phyloP scores from a whole-genome alignment of 2,888 invertebrate genomes.

The Junonia oenone region DNA sequence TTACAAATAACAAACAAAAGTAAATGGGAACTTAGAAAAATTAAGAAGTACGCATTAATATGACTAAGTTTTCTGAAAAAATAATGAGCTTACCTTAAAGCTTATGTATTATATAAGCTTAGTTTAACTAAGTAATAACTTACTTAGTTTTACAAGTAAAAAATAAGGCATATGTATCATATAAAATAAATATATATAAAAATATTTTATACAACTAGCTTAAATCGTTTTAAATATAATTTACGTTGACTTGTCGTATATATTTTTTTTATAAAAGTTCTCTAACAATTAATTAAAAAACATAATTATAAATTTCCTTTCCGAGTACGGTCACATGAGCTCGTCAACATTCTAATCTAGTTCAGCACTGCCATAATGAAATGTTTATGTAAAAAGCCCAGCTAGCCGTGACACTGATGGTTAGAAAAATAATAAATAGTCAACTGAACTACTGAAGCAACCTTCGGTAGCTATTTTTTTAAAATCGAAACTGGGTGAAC shows the following conservation, averaged over 20 bases:
- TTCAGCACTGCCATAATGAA: slow-evolving; percentile 22
- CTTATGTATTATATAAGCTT: too few species aligned
- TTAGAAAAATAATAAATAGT: slow-evolving; percentile 42
- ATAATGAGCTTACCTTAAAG: too few species aligned
- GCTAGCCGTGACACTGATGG: slow-evolving; percentile 72
- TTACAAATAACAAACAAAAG: not conserved
- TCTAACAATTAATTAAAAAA: too few species aligned
- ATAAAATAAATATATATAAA: too few species aligned
- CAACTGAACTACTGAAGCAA: slow-evolving; percentile 33
- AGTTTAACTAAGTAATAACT: too few species aligned
- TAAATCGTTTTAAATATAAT: not conserved
- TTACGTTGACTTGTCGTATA: too few species aligned
- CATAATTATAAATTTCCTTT: slow-evolving; percentile 8
- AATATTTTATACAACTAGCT: too few species aligned
- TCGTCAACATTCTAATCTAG: slow-evolving; percentile 46
- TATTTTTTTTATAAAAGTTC: too few species aligned
- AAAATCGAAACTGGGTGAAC: not conserved
- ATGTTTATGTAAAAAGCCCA: slow-evolving; percentile 43
- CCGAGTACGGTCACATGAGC: slow-evolving; percentile 30
- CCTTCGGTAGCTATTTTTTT: slow-evolving; percentile 9
- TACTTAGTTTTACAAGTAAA: too few species aligned
- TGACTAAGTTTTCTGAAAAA: too few species aligned
- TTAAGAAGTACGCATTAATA: too few species aligned
- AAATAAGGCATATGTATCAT: too few species aligned
- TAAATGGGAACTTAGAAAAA: not conserved